These are phyloP conservation scores for Helostoma temminkii DNA, from an alignment of 2,797 vertebrate species.

Conservation along the genomic window DNA sequence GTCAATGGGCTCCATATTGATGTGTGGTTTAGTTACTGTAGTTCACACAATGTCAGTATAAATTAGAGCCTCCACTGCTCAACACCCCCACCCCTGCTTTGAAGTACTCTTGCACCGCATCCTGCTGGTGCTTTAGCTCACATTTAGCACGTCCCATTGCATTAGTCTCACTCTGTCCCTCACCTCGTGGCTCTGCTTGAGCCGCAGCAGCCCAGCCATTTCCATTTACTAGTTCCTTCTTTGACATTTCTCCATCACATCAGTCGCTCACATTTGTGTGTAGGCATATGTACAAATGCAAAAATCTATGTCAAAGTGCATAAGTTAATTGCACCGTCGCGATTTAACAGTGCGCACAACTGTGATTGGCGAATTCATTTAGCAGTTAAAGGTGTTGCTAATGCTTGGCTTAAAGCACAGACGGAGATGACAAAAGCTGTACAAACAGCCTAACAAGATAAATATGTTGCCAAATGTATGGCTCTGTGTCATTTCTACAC, in stretches of 20 bases:
- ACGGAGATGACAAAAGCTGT: constrained; percentile 30
- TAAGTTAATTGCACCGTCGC: constrained; percentile 38
- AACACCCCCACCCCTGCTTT: constrained; percentile 51
- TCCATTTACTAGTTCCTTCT: constrained; percentile 47
- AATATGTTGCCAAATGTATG: constrained; percentile 50
- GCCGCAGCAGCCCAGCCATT: constrained; percentile 48
- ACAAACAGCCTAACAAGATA: constrained; percentile 45
- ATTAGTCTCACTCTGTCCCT: constrained; percentile 78
- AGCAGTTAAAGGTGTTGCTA: constrained; percentile 39
- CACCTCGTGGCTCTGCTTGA: constrained; percentile 72
- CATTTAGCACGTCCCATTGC: constrained; percentile 81
- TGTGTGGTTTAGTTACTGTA: constrained; percentile 75
- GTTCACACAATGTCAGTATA: constrained; percentile 78
- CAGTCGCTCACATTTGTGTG: constrained; percentile 11
- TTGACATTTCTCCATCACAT: constrained; percentile 63
- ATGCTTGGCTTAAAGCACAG: constrained; percentile 41
- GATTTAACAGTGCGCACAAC: constrained; percentile 31
- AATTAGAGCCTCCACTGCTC: constrained; percentile 68
- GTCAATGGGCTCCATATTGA: constrained; percentile 64
- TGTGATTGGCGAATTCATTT: constrained; percentile 51
- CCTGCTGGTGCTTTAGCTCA: constrained; percentile 75
- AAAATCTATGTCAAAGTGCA: constrained; percentile 28
- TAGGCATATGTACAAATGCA: constrained; percentile 11
- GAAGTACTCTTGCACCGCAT: constrained; percentile 71
- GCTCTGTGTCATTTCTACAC: constrained; percentile 56